Conservation (phyloP, 23 tunicate genomes). For the Trididemnum miniatum region DNA sequence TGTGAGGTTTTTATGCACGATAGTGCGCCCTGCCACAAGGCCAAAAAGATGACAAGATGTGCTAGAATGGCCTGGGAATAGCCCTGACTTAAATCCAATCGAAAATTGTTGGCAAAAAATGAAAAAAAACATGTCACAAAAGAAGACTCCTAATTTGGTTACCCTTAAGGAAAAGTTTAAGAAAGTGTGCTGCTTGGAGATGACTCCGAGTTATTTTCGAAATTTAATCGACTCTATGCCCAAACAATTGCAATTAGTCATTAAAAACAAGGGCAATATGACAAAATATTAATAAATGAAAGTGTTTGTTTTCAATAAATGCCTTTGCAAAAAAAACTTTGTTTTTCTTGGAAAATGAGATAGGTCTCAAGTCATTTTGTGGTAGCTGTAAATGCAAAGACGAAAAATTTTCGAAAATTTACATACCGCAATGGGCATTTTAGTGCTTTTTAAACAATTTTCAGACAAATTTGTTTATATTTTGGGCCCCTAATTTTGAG, state of each 20-base stretch:
- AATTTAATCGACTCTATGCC: slow-evolving; percentile 31
- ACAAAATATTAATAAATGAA: slow-evolving; percentile 8
- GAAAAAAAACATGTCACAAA: background rate
- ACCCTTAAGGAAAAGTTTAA: slow-evolving; percentile 10
- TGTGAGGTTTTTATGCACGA: background rate
- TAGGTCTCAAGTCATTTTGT: no score
- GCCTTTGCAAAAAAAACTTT: no score
- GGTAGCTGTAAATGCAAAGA: no score
- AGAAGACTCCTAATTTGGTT: background rate
- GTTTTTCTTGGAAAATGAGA: no score
- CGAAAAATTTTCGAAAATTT: no score
- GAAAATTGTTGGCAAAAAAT: slow-evolving; percentile 9
- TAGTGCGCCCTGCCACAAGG: slow-evolving; percentile 6
- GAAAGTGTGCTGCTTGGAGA: slow-evolving; percentile 37
- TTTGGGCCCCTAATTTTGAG: no score
- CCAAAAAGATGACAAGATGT: slow-evolving; percentile 3
- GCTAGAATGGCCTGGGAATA: slow-evolving; percentile 14
- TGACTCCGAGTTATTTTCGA: slow-evolving; percentile 1
- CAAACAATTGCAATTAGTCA: slow-evolving; percentile 28
- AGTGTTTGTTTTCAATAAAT: no score
- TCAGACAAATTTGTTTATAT: no score
- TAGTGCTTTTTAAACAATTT: no score
- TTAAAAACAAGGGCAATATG: slow-evolving; percentile 31
- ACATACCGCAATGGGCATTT: no score
- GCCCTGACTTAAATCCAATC: slow-evolving; percentile 10